Conservation (phyloP, 2,797 vertebrate species). For the Rhincodon typus region DNA sequence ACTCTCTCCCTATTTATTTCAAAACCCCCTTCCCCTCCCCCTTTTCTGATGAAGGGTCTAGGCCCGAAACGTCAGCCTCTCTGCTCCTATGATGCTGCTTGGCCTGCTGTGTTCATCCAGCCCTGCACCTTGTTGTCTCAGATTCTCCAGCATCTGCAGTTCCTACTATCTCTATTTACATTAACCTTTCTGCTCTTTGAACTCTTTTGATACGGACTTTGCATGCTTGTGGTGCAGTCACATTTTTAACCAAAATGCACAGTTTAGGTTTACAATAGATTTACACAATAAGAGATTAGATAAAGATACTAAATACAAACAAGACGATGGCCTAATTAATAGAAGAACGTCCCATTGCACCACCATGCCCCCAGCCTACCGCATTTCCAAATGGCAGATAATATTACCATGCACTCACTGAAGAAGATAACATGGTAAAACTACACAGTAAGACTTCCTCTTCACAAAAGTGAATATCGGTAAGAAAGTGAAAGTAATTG, state of each 20-base stretch:
- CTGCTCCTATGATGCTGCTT: too few relatives aligned
- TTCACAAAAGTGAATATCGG: not conserved
- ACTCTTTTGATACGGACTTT: not conserved
- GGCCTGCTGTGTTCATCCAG: too few relatives aligned
- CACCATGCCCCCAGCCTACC: not conserved
- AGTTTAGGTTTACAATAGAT: not conserved
- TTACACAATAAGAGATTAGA: not conserved
- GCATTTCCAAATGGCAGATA: not conserved
- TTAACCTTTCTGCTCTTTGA: not conserved
- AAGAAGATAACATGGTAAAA: not conserved
- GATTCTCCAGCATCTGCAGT: too few relatives aligned
- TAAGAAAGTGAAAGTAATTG: not conserved
- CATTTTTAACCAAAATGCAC: not conserved
- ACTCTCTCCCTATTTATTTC: too few relatives aligned
- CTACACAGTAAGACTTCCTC: not conserved
- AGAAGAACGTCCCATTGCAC: too few relatives aligned
- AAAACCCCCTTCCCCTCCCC: too few relatives aligned
- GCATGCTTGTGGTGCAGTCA: not conserved
- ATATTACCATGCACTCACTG: not conserved
- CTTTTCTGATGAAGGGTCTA: too few relatives aligned
- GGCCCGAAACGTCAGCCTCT: too few relatives aligned
- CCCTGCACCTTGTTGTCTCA: too few relatives aligned
- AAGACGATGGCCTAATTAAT: not conserved
- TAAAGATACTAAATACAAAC: not conserved
- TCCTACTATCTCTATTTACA: too few relatives aligned